Conservation (phyloP, 2,797 vertebrate species). For the Alfaro cultratus region DNA sequence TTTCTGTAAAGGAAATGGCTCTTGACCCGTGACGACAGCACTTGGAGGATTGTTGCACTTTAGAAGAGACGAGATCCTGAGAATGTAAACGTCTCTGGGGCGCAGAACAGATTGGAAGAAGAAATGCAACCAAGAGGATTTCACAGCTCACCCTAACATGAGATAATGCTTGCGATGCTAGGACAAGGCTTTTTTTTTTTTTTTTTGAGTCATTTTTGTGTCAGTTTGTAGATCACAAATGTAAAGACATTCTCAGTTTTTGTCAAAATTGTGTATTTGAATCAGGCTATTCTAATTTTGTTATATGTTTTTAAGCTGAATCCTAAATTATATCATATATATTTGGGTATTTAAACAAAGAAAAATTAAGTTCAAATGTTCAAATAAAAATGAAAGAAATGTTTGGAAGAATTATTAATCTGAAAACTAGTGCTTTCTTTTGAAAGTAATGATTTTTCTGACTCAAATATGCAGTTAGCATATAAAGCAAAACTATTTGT, state of each 20-base stretch:
- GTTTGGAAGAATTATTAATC: not conserved
- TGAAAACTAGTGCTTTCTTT: not conserved
- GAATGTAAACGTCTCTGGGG: conserved; percentile 39
- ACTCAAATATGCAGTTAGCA: not conserved
- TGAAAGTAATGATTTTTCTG: not conserved
- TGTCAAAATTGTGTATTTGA: not conserved
- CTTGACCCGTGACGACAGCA: not conserved
- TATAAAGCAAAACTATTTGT: not conserved
- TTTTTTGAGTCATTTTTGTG: not conserved
- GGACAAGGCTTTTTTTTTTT: not conserved
- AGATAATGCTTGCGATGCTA: not conserved
- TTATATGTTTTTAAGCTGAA: not conserved
- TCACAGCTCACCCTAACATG: not conserved
- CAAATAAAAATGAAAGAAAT: not conserved
- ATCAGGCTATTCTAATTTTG: not conserved
- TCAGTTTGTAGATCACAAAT: not conserved
- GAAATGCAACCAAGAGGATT: conserved; percentile 17
- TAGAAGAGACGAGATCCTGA: conserved; percentile 34
- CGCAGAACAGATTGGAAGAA: conserved; percentile 26
- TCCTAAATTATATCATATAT: not conserved
- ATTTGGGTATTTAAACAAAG: not conserved
- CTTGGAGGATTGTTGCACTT: conserved; percentile 11
- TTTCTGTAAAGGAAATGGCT: conserved; percentile 20
- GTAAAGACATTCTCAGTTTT: not conserved
- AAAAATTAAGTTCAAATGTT: not conserved